A percentile compares a stretch with the other conserved stretches of the same genome.
phyloP scores from a whole-genome alignment of 2,113 vertebrate genomes.

The Leucosticte australis region DNA sequence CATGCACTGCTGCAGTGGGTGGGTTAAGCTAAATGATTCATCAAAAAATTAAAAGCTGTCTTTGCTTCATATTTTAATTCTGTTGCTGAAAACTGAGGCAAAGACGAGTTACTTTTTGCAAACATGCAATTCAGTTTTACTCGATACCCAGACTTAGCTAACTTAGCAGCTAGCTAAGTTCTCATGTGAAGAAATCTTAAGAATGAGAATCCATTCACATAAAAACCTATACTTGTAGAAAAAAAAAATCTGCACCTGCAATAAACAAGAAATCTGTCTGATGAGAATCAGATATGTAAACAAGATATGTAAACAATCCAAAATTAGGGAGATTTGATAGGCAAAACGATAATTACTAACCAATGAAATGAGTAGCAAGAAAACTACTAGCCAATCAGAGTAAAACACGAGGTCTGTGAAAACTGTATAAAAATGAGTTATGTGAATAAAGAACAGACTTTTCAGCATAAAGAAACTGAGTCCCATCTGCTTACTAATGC shows the following conservation, averaged over 20 bases:
- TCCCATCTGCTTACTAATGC: background rate
- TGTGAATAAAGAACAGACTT: background rate
- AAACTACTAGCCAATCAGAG: background rate
- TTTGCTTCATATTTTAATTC: background rate
- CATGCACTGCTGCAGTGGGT: background rate
- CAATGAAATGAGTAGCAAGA: background rate
- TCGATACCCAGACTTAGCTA: no score
- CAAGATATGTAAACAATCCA: background rate
- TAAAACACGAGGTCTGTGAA: background rate
- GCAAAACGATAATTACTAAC: background rate
- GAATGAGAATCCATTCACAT: background rate
- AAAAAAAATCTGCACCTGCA: background rate
- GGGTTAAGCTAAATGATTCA: background rate
- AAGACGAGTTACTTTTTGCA: background rate
- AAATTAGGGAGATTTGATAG: background rate
- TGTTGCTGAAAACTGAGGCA: background rate
- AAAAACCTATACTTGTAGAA: background rate
- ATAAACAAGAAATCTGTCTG: background rate
- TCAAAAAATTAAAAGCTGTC: background rate
- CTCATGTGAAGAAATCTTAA: background rate
- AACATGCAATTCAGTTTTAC: background rate
- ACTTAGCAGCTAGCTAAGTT: background rate
- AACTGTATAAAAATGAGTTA: background rate
- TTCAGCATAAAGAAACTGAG: background rate
- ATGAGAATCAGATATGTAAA: background rate